Base-by-base conservation (phyloP, 2,888 invertebrate species). In the Celastrina argiolus region DNA sequence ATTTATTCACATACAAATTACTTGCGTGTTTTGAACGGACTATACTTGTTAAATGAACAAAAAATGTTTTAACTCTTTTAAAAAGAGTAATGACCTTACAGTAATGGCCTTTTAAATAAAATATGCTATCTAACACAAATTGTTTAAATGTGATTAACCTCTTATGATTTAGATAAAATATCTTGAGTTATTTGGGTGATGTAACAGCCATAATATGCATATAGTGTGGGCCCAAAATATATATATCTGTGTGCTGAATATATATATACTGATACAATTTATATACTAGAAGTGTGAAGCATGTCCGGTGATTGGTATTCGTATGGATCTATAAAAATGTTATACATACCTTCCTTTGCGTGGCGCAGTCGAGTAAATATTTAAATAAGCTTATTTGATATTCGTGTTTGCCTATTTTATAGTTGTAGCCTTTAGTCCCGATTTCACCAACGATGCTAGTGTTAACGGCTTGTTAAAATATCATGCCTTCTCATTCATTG, bases 191-290 rank as follows among this genome's bases (percentile, higher is more conserved):
- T 78, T 75, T 81, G 84, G 86, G 87, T 88, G 81, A 89, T 90
- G 90, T 91, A 89, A 91, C 90, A 80, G 89, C 90, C 90, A 90
- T 90, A 88, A 85, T 83, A 75, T 77, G 39, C 75, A 78, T 74
- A 70, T 69, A 67, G 69, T 73, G 68, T 76, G 78, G 69, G 69
- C 45, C 45, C 67, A 64, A 66, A 39, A 42, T 65, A 39, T 64
- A 28, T 42, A 45, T 31, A 45, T 58, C 39, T 61, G 14, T 22
- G 4, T 39, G n/a, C 6, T 31, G 6, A n/a, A 59, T 18, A 59
- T n/a, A n/a, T n/a, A 61, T 36, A 12, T 61, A 18, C 51, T 61
- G 18, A 56, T 51, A 51, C 22, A 31, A 18, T 12, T 12, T 34
- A 34, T 59, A 34, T 10, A 10, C 51, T 31, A 59, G 16, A 22